Evolutionary conservation across 2,888 invertebrate genomes (phyloP), one percentile per base, ranked within the genome.

Genomic region (Volucella bombylans): DNA sequence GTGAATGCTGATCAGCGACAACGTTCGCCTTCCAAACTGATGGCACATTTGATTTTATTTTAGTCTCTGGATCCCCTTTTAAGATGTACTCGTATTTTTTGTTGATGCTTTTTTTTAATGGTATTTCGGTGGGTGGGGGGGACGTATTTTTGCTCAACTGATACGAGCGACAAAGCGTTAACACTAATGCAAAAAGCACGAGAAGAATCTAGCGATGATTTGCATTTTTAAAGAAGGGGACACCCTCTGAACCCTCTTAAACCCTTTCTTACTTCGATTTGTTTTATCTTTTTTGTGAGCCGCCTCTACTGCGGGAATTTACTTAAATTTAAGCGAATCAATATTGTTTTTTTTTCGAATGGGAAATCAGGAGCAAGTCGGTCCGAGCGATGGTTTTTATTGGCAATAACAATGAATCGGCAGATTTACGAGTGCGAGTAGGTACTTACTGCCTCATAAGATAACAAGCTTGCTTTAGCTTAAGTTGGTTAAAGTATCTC

Each of bases 1-100:
- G 41, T 14, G 59, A 71, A 71, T 71, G 31, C 31, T 57, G 69
- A 59, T 71, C 69, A 57, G 11, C 57, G 38, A 15, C 52, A 61
- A 61, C 15, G 61, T 41, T 18, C 12, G 45, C 18, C 45, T 9
- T 61, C 11, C 23, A 57, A 57, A 14, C 55, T 65, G 65, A 65
- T 65, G 49, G 15, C 14, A 31, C 6, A 49, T 41, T 57, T 39
- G 55, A 38, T 39, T 65, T 15, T 31, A 14, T 18, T 52, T 43
- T 65, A 23, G 10, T 41, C 9, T 11, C 15, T 31, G 31, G 31
- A 31, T 31, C 6, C 38, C 15, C 15, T 64, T 47, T 38, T 50
- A 39, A 49, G 45, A 50, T 43, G 65, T 65, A 43, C n/a, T n/a
- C n/a, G n/a, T 52, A 43, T 52, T 31, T 2, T 23, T 23, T 23